phyloP scores from a whole-genome alignment of 2,113 vertebrate genomes.

The Lepus americanus region DNA sequence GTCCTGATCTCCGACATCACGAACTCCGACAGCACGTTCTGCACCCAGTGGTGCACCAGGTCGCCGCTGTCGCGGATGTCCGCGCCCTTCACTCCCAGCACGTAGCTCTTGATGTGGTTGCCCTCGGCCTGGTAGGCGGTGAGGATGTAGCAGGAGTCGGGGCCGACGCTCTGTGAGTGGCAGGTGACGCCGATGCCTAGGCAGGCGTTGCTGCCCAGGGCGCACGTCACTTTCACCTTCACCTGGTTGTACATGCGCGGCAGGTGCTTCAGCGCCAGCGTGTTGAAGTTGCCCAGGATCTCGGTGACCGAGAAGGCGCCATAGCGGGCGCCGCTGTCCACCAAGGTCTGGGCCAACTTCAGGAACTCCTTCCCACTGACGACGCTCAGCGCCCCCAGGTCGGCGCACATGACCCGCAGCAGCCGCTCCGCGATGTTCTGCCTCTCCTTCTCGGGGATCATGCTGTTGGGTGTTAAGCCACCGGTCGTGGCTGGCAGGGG shows the following conservation, averaged over 20 bases:
- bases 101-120: slow-evolving; percentile 95
- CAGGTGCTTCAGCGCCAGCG: slow-evolving; percentile 96
- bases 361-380: slow-evolving; percentile 97
- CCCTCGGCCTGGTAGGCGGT: slow-evolving; percentile 97
- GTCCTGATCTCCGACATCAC: slow-evolving; percentile 99
- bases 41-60: slow-evolving; percentile 98
- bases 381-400: slow-evolving; percentile 94
- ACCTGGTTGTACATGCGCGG: slow-evolving; percentile 99
- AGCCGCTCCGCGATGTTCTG: slow-evolving; percentile 97
- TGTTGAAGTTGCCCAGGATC: slow-evolving; percentile 96
- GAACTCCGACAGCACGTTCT: slow-evolving; percentile 98
- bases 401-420: slow-evolving; percentile 96
- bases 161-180: slow-evolving; percentile 95
- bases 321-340: slow-evolving; percentile 97
- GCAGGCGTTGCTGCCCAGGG: slow-evolving; percentile 96
- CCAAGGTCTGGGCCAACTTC: slow-evolving; percentile 97
- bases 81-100: slow-evolving; percentile 94
- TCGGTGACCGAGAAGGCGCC: slow-evolving; percentile 97
- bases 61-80: slow-evolving; percentile 95
- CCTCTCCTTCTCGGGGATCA: slow-evolving; percentile 96
- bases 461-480: slow-evolving; percentile 87
- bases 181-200: slow-evolving; percentile 97
- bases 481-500: slow-evolving; percentile 83
- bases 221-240: slow-evolving; percentile 99
- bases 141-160: slow-evolving; percentile 95